Percentiles rank a stretch among this genome's conserved stretches.
These are phyloP conservation scores for Scolopax mira DNA, from an alignment of 2,113 vertebrate species.

Conservation along the genomic window DNA sequence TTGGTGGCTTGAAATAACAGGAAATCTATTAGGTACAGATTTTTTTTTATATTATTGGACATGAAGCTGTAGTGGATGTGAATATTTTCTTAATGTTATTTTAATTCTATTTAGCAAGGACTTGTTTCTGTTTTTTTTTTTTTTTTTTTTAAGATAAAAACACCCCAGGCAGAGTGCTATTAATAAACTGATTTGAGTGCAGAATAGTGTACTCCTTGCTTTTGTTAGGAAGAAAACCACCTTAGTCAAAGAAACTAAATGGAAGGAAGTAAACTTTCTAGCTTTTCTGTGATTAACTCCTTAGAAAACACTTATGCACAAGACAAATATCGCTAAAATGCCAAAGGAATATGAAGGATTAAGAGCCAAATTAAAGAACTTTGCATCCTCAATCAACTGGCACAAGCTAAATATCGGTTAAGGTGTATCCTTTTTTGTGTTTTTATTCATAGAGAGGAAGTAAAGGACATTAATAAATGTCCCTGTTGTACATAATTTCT, in stretches of 20 bases:
- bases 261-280: background rate
- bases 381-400: background rate
- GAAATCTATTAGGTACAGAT: background rate
- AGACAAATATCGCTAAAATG: background rate
- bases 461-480: background rate
- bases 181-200: background rate
- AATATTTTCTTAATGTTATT: background rate
- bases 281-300: background rate
- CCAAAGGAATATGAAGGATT: background rate
- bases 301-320: background rate
- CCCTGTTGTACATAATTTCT: background rate
- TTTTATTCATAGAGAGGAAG: background rate
- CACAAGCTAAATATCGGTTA: background rate
- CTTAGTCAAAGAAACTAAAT: slow-evolving; percentile 12
- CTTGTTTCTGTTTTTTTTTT: too few species aligned
- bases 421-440: background rate
- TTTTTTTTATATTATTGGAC: background rate
- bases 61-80: background rate
- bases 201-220: background rate
- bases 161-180: background rate
- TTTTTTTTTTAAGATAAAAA: background rate
- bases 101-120: background rate
- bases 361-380: background rate
- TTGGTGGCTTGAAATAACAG: background rate
- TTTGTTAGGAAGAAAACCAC: background rate